Evolutionary conservation across 2,888 invertebrate genomes (phyloP), one percentile per base, ranked within the genome.

Genomic region (Idaea dimidiata): DNA sequence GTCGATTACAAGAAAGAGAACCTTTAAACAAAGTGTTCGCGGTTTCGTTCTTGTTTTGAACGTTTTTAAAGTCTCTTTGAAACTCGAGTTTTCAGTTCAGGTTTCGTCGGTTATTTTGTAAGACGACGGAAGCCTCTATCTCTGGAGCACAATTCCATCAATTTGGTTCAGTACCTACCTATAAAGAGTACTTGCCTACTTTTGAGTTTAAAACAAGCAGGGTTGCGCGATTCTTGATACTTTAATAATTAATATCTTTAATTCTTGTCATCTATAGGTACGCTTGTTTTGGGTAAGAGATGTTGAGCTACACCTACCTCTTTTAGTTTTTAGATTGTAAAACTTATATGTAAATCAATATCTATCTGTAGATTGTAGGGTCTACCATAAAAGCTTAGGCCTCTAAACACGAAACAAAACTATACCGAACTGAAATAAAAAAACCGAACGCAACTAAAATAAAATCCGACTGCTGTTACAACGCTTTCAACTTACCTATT

Each of bases 91-190:
- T 76, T 77, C 77, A 77, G 80, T 62, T 62, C 54, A 66, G 60
- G 64, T 65, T 57, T 66, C 81, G 77, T 80, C 77, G 77, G 74
- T 81, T 79, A 79, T 81, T 85, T 79, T 43, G 14, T 43, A 43
- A 8, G 43, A 43, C 78, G 76, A 71, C 72, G 76, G 76, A 78
- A 80, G 80, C 81, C 77, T 81, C 81, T 82, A 80, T 80, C 81
- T 84, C 81, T 84, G 76, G 76, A 81, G 83, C 76, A 75, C 78
- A 79, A 80, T 82, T 81, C 77, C 80, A 81, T 80, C 76, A 82
- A 84, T 81, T 82, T 80, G 43, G 43, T 43, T 43, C 43, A 10
- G 43, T 14, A 14, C n/a, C n/a, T n/a, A 14, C 14, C 10, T 10
- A 43, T 43, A 43, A 0, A 24, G 10, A 10, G 10, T 10, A 43